A percentile compares a stretch with the other conserved stretches of the same genome.
Conservation (phyloP, 2,113 vertebrate species). For the Campylorhamphus procurvoides region DNA sequence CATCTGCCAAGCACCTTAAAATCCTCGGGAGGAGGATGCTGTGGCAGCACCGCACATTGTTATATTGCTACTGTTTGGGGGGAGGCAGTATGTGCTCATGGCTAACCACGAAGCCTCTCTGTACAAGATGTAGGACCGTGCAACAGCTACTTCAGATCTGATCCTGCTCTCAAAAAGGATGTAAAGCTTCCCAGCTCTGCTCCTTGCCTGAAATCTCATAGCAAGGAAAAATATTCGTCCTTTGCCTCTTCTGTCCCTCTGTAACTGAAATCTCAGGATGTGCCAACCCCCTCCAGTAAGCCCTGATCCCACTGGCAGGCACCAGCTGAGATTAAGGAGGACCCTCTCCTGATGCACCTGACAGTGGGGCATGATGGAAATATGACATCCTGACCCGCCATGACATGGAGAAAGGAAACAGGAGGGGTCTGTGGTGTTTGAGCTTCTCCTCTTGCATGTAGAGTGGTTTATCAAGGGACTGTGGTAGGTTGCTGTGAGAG, state of each 20-base stretch:
- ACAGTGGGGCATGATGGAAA: background rate
- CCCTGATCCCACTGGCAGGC: background rate
- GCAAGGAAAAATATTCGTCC: background rate
- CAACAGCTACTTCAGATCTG: background rate
- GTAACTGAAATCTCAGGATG: background rate
- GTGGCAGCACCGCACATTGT: background rate
- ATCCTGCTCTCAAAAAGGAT: background rate
- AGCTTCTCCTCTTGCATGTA: background rate
- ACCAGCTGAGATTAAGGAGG: background rate
- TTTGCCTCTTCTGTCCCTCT: background rate
- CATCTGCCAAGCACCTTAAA: background rate
- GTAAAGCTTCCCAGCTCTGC: background rate
- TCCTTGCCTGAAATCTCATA: background rate
- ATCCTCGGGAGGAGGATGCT: background rate
- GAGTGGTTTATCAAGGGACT: background rate
- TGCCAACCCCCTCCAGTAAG: background rate
- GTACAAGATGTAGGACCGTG: rapidly evolving
- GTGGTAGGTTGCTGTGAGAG: background rate
- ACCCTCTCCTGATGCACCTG: background rate
- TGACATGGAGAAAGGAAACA: background rate
- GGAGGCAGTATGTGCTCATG: background rate
- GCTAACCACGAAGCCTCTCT: background rate
- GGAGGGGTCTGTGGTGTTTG: background rate
- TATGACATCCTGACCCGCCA: background rate
- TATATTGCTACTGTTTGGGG: background rate